phyloP scores from a whole-genome alignment of 2,113 vertebrate species.

The Tauraco erythrolophus region DNA sequence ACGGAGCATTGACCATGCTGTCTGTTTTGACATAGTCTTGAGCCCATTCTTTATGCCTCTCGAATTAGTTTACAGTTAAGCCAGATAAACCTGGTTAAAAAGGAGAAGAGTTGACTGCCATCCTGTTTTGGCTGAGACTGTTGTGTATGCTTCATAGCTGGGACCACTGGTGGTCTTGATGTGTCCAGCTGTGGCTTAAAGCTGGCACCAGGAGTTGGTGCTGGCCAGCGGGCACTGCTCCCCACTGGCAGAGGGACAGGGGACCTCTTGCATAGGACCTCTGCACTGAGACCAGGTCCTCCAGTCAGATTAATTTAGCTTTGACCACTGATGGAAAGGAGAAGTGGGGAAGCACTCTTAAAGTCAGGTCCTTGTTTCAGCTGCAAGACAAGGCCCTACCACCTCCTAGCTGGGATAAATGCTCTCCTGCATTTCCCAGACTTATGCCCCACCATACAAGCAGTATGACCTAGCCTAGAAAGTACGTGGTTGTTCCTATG shows the following conservation, averaged over 20 bases:
- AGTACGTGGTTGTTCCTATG: neutral
- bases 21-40: neutral
- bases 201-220: neutral
- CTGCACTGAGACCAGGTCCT: neutral
- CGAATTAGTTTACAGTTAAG: neutral
- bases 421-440: neutral
- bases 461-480: neutral
- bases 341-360: neutral
- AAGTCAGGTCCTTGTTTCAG: neutral
- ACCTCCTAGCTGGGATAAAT: neutral
- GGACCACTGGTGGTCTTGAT: neutral
- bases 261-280: neutral
- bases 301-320: neutral
- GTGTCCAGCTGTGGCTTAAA: neutral
- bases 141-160: neutral
- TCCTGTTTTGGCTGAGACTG: neutral
- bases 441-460: neutral
- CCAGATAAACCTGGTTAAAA: neutral
- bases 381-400: neutral
- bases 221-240: neutral
- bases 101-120: neutral
- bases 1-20: fast-evolving
- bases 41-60: neutral
- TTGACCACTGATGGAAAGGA: neutral
- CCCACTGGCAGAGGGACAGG: neutral